Conservation (phyloP, 2,888 invertebrate species). For the Baccha elongata region DNA sequence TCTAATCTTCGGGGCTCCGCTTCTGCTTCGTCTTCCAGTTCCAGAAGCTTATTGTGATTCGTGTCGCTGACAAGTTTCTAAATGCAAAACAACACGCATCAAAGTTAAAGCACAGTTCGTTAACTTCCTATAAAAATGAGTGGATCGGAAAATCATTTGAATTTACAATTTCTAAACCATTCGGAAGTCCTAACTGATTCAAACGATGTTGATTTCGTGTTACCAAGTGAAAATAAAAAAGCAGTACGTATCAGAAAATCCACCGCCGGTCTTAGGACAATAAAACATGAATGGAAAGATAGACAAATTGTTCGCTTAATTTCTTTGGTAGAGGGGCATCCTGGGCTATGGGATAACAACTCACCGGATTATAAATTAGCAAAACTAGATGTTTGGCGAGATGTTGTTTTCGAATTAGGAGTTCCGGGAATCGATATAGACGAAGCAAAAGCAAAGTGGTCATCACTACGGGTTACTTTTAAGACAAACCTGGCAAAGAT, state of each 20-base stretch:
- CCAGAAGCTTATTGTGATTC: too few relatives aligned
- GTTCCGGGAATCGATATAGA: not conserved
- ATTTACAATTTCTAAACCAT: not conserved
- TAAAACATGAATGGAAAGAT: conserved; percentile 1
- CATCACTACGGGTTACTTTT: conserved; percentile 3
- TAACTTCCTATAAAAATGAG: not conserved
- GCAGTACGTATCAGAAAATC: not conserved
- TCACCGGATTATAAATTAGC: conserved; percentile 7
- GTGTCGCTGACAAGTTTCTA: too few relatives aligned
- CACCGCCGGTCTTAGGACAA: not conserved
- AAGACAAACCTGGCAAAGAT: conserved; percentile 20
- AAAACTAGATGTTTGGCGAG: not conserved
- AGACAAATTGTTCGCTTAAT: conserved; percentile 1
- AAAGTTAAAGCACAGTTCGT: too few relatives aligned
- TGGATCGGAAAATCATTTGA: not conserved
- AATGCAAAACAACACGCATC: too few relatives aligned
- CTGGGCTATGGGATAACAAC: conserved; percentile 9
- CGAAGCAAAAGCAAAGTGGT: conserved; percentile 12
- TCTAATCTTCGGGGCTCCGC: too few relatives aligned
- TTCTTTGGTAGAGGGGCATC: conserved; percentile 1
- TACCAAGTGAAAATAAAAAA: not conserved
- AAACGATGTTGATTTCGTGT: not conserved
- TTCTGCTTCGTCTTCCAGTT: too few relatives aligned
- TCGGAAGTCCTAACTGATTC: not conserved
- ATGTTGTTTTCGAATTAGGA: not conserved